phyloP scores from a whole-genome alignment of 2,797 vertebrate genomes.

The Parambassis ranga region DNA sequence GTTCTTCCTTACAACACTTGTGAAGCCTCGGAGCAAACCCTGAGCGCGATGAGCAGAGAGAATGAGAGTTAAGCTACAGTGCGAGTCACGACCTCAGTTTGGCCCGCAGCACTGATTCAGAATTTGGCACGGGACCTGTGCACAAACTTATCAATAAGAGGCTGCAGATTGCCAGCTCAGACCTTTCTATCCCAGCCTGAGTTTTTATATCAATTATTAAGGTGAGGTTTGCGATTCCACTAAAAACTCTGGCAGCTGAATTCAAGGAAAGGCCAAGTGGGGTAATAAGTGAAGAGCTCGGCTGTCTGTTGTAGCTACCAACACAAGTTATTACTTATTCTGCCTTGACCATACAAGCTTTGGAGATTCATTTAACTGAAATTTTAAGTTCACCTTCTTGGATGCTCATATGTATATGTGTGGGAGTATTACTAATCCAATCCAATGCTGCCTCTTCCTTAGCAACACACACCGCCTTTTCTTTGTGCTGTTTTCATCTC shows the following conservation, averaged over 20 bases:
- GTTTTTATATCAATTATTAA: slow-evolving; percentile 64
- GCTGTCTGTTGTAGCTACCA: slow-evolving; percentile 8
- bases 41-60: neutral
- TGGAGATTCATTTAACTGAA: slow-evolving; percentile 6
- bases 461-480: neutral
- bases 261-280: slow-evolving; percentile 34
- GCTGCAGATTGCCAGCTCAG: slow-evolving; percentile 31
- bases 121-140: slow-evolving; percentile 28
- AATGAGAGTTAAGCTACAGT: slow-evolving; percentile 4
- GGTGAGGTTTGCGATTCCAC: slow-evolving; percentile 25
- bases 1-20: slow-evolving; percentile 25
- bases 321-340: slow-evolving; percentile 26
- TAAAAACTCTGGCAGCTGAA: slow-evolving; percentile 38
- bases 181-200: slow-evolving; percentile 30
- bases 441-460: neutral
- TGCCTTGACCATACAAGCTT: slow-evolving; percentile 1
- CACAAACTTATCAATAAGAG: slow-evolving; percentile 48
- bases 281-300: slow-evolving; percentile 37
- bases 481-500: neutral
- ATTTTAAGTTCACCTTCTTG: slow-evolving; percentile 10
- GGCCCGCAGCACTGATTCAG: slow-evolving; percentile 33
- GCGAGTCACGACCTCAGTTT: slow-evolving; percentile 33
- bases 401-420: slow-evolving; percentile 2
- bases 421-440: slow-evolving; percentile 5
- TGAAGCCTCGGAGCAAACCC: slow-evolving; percentile 14